phyloP scores from a whole-genome alignment of 2,113 vertebrate genomes.

The Cynoglossus semilaevis region DNA sequence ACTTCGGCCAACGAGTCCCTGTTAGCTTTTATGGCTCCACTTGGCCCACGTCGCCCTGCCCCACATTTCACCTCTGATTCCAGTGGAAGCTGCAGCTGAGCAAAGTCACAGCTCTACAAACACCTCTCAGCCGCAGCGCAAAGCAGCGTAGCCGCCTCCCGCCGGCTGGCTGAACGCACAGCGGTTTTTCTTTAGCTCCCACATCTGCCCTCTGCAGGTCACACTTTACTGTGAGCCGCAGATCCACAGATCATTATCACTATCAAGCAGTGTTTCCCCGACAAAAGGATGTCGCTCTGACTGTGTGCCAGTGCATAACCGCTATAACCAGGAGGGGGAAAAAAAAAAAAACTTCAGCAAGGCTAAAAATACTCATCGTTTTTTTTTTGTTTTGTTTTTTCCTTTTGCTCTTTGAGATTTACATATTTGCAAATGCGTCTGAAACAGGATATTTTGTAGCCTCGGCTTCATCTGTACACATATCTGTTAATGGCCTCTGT shows the following conservation, averaged over 20 bases:
- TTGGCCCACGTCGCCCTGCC: constrained; percentile 41
- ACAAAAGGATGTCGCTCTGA: constrained; percentile 64
- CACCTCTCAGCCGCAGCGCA: constrained; percentile 26
- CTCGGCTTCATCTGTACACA: constrained; percentile 12
- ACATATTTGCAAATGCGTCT: constrained; percentile 29
- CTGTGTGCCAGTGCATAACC: constrained; percentile 54
- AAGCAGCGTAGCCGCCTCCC: constrained; percentile 5
- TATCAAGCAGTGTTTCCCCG: constrained; percentile 54
- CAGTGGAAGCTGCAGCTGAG: constrained; percentile 33
- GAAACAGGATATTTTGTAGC: constrained; percentile 25
- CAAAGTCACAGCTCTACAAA: constrained; percentile 39
- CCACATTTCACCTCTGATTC: constrained; percentile 53
- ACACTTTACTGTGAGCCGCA: constrained; percentile 34
- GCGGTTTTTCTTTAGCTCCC: constrained; percentile 12
- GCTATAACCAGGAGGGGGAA: constrained; percentile 23
- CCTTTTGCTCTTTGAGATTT: constrained; percentile 37
- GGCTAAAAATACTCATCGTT: constrained; percentile 41
- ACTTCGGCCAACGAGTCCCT: constrained; percentile 38
- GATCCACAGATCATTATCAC: constrained; percentile 64
- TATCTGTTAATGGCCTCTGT: constrained; percentile 12
- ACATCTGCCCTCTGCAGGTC: constrained; percentile 28
- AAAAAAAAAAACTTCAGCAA: constrained; percentile 25
- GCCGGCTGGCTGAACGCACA: constrained; percentile 38
- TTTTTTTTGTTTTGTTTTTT: no score
- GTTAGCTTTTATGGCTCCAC: constrained; percentile 36